Evolutionary conservation across 2,888 invertebrate genomes (phyloP).

Genomic region (Enchytraeus crypticus): DNA sequence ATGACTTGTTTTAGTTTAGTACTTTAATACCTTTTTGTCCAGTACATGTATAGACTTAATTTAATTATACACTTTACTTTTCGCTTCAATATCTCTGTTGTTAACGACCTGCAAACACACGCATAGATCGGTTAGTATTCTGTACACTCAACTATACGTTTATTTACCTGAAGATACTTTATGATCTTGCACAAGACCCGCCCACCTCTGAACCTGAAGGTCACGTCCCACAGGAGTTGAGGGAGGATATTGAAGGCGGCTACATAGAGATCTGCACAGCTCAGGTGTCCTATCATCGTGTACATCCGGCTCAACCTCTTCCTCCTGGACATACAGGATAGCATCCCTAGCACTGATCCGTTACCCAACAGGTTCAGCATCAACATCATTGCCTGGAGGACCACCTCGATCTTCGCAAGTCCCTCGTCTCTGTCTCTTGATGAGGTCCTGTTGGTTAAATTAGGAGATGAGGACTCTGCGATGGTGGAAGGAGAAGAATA

Average conservation of each 20-base stretch:
- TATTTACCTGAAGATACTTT: conserved; percentile 54
- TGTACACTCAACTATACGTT: no score
- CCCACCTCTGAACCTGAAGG: conserved; percentile 53
- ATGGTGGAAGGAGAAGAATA: no score
- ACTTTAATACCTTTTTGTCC: no score
- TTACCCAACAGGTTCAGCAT: conserved; percentile 59
- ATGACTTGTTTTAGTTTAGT: no score
- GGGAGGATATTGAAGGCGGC: conserved; percentile 63
- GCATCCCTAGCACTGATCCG: conserved; percentile 54
- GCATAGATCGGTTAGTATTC: no score
- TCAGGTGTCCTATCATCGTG: conserved; percentile 63
- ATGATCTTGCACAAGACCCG: conserved; percentile 51
- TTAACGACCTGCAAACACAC: no score
- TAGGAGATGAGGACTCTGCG: no score
- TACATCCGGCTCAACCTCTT: conserved; percentile 60
- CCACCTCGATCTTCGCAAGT: conserved; percentile 57
- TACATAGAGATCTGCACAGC: conserved; percentile 62
- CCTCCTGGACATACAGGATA: conserved; percentile 56
- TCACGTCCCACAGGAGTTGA: conserved; percentile 47
- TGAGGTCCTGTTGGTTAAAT: no score
- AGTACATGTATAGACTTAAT: no score
- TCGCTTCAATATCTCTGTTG: no score
- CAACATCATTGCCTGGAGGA: conserved; percentile 56
- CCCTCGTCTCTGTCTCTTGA: conserved; percentile 56
- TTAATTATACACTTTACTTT: no score